Base-by-base conservation (phyloP, 2,888 invertebrate species). In the Erebia ligea region DNA sequence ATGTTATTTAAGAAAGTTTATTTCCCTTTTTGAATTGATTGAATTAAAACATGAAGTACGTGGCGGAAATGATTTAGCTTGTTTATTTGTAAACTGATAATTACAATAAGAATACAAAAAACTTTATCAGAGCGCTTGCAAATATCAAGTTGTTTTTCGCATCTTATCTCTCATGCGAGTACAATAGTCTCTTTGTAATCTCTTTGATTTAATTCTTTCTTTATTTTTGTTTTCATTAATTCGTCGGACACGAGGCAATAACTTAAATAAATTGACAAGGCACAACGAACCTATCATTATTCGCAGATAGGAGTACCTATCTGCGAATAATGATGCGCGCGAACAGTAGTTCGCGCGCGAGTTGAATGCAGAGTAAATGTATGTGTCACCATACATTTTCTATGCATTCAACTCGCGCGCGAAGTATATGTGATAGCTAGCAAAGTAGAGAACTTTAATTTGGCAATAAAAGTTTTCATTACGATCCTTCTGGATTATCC, bases 11-110 rank as follows among this genome's bases (percentile, higher is more conserved):
- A 6, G 6, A 34, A 34, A 34, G 34, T 34, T 34, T 34, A 34
- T 34, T 34, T 34, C 34, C 34, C 34, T 34, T 34, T 34, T 34
- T 34, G 34, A 34, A 6, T 34, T n/a, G 9, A 52, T 52, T 13
- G 25, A 57, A 57, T 21, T 9, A 48, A 11, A 62, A 21, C 42
- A 40, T 40, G 17, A 61, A 42, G 1, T 61, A 45, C 48, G 15
- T 45, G 62, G 48, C 62, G 62, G 62, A 62, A 62, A 48, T 62
- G 48, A 48, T 45, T 48, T 48, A 61, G 62, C 21, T 13, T 62
- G 48, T 62, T 62, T 48, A 48, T 21, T 62, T 58, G 45, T 42
- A 6, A 45, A 61, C 19, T 61, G 45, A 48, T 62, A 54, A 48
- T 21, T 19, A 62, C 62, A 62, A 48, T 62, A 45, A 15, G 45